phyloP scores from a whole-genome alignment of 2,888 invertebrate species.

The Chrysodeixis includens region DNA sequence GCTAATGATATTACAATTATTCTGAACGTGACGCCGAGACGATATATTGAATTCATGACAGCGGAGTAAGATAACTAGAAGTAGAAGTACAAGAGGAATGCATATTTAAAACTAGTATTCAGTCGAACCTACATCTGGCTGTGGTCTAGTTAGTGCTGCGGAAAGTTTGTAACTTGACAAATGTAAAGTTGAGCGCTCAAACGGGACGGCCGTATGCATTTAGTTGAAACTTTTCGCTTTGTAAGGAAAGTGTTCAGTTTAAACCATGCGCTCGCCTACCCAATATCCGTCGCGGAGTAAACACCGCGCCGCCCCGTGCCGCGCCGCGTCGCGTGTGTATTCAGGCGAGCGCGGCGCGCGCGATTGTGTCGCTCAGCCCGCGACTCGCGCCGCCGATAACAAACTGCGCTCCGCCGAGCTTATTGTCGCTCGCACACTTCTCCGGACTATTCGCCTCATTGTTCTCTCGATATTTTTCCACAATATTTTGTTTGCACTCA shows the following conservation, averaged over 20 bases:
- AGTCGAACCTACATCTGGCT: conserved; percentile 34
- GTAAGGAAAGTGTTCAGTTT: conserved; percentile 80
- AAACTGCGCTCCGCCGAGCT: conserved; percentile 65
- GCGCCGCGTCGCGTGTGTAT: conserved; percentile 67
- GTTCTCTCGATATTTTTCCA: conserved; percentile 60
- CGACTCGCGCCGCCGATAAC: conserved; percentile 67
- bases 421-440: conserved; percentile 65
- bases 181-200: conserved; percentile 77
- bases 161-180: conserved; percentile 76
- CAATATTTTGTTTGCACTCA: conserved; percentile 66
- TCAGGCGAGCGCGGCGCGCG: conserved; percentile 68
- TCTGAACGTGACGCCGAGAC: conserved; percentile 26
- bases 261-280: conserved; percentile 76
- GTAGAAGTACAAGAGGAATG: conserved; percentile 19
- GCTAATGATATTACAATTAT: conserved; percentile 45
- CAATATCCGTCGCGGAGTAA: conserved; percentile 79
- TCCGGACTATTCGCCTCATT: conserved; percentile 54
- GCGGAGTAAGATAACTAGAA: conserved; percentile 20
- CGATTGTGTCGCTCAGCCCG: conserved; percentile 66
- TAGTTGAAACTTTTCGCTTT: conserved; percentile 85
- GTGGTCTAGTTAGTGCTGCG: conserved; percentile 65
- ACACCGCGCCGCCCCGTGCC: conserved; percentile 66
- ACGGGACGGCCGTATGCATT: conserved; percentile 79
- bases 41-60: conserved; percentile 39
- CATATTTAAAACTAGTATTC: conserved; percentile 42